Conservation (phyloP, 2,888 invertebrate species). For the Miltochrista miniata region DNA sequence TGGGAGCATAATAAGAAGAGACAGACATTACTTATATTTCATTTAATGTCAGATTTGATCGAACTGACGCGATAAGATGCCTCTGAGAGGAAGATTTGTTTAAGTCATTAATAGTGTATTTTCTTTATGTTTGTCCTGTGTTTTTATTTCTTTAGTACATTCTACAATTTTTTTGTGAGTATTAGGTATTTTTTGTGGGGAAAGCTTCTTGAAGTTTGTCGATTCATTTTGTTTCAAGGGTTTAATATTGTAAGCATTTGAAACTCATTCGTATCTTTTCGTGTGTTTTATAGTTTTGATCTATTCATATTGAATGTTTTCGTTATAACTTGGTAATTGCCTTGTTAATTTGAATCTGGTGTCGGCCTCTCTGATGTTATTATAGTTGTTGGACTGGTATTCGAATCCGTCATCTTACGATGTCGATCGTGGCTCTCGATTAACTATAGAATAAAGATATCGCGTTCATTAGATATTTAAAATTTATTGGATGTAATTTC, state of each 20-base stretch:
- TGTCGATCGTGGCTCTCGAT: constrained; percentile 56
- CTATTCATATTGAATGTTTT: constrained; percentile 55
- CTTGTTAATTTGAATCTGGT: constrained; percentile 74
- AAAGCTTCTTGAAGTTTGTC: background rate
- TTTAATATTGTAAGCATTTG: constrained; percentile 18
- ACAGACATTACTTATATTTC: constrained; percentile 82
- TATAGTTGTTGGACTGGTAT: constrained; percentile 66
- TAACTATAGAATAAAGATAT: constrained; percentile 63
- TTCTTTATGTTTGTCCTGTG: constrained; percentile 49
- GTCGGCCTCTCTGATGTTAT: constrained; percentile 70
- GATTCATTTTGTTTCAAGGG: constrained; percentile 1
- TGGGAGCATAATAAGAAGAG: constrained; percentile 78
- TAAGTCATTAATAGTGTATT: constrained; percentile 72
- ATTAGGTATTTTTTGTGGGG: background rate
- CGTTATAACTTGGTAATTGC: constrained; percentile 72
- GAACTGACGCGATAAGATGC: constrained; percentile 70
- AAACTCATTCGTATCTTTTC: constrained; percentile 51
- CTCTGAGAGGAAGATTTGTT: constrained; percentile 71
- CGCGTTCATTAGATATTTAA: constrained; percentile 65
- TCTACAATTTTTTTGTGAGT: constrained; percentile 3
- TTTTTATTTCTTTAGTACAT: constrained; percentile 33
- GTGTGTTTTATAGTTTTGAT: constrained; percentile 57
- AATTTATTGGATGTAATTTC: constrained; percentile 64
- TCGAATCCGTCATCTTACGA: constrained; percentile 62
- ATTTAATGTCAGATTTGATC: constrained; percentile 80